Conservation (phyloP, 2,797 vertebrate species). For the Chaetophractus vellerosus region DNA sequence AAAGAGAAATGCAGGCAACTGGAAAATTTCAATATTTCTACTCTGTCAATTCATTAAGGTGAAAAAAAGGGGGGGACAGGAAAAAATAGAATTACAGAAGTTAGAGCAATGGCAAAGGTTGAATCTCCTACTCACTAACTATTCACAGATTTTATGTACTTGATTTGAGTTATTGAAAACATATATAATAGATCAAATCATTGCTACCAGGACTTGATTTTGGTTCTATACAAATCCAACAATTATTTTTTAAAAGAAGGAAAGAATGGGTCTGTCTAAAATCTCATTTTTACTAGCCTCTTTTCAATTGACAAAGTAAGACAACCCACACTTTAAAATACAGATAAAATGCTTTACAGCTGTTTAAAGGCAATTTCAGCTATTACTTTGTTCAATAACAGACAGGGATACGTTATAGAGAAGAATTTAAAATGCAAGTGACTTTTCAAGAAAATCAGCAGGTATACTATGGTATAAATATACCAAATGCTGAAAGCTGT, state of each 20-base stretch:
- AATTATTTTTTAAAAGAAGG: conserved; percentile 39
- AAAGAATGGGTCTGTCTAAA: background rate
- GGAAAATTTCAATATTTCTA: background rate
- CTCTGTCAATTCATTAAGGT: background rate
- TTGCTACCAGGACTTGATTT: conserved; percentile 19
- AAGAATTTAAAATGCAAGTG: conserved; percentile 21
- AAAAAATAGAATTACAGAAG: background rate
- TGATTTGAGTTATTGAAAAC: conserved; percentile 14
- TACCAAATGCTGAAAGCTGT: background rate
- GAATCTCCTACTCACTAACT: conserved; percentile 22
- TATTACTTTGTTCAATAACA: background rate
- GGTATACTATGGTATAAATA: background rate
- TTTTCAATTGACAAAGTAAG: conserved; percentile 27
- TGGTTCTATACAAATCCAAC: conserved; percentile 39
- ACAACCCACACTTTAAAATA: background rate
- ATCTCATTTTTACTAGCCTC: conserved; percentile 26
- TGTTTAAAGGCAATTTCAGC: background rate
- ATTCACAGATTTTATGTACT: conserved; percentile 40
- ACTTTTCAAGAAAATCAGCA: conserved; percentile 5
- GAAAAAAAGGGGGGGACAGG: background rate
- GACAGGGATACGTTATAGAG: background rate
- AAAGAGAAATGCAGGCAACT: background rate
- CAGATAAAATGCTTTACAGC: too few species aligned
- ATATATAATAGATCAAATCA: background rate
- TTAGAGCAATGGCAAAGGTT: background rate